Evolutionary conservation across 2,113 vertebrate species (phyloP), one percentile per base, ranked within the genome.

Genomic region (Platichthys stellatus): DNA sequence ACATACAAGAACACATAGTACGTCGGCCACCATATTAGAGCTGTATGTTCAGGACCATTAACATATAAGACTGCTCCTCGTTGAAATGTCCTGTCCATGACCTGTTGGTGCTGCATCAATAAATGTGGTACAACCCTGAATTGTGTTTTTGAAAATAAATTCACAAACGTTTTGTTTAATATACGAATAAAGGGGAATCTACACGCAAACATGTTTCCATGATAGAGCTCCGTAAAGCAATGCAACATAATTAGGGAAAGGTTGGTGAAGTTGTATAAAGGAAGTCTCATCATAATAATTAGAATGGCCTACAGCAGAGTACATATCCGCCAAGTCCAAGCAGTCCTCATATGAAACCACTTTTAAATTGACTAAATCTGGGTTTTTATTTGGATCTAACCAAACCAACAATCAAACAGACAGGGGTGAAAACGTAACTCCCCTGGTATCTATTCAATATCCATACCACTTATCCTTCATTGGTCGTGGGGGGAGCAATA

Each of bases 1-100:
- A 71, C 66, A 69, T 59, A 2, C 0, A 24, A 20, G 53, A 24
- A 23, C n/a, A 57, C 54, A 31, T 21, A 7, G 54, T 60, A 14
- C 28, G 35, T 7, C 13, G 2, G 17, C 3, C 43, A 11, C 23
- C 24, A 74, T 79, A 92, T 89, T 69, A 71, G 69, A 82, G 76
- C 89, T 72, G 23, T 53, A 86, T 88, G 85, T 87, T 82, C 59
- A 78, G 58, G 61, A 26, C 8, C 3, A 0, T 69, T 38, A 80
- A 60, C 57, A 31, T n/a, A 49, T 66, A 18, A 69, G 40, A 35
- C 77, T 38, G 63, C 45, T 45, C 72, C 59, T 40, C 10, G 14
- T 74, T 35, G 15, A 63, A 61, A 35, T n/a, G 51, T 10, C 6
- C 8, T n/a, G 51, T n/a, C 20, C 6, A 10, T n/a, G 18, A 2